Percentiles rank a stretch among this genome's conserved stretches.
phyloP scores from a whole-genome alignment of 2,888 invertebrate species.

The Drosophila heteroneura region DNA sequence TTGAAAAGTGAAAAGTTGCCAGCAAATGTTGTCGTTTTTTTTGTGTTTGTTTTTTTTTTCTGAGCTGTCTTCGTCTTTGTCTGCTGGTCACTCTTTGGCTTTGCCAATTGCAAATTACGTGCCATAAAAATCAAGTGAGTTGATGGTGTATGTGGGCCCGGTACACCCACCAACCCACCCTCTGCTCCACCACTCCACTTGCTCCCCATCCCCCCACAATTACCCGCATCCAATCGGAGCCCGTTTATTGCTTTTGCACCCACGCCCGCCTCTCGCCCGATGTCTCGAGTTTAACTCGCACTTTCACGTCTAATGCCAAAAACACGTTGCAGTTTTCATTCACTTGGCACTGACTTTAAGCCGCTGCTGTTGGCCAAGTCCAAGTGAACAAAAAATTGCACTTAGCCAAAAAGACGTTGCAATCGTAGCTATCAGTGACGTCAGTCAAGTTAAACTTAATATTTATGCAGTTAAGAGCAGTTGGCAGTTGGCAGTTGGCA shows the following conservation, averaged over 20 bases:
- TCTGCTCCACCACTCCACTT: neutral
- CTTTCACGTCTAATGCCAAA: slow-evolving; percentile 83
- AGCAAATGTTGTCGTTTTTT: slow-evolving; percentile 50
- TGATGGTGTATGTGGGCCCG: slow-evolving; percentile 66
- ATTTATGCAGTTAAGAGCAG: neutral
- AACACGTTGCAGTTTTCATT: slow-evolving; percentile 81
- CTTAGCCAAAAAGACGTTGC: slow-evolving; percentile 20
- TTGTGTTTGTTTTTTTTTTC: neutral
- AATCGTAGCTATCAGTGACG: slow-evolving; percentile 67
- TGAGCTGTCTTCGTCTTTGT: slow-evolving; percentile 26
- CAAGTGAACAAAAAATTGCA: slow-evolving; percentile 68
- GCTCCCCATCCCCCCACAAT: neutral
- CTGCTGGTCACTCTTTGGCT: slow-evolving; percentile 53
- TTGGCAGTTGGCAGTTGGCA: slow-evolving; percentile 10
- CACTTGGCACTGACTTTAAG: slow-evolving; percentile 80
- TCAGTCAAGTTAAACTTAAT: slow-evolving; percentile 40
- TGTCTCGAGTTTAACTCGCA: slow-evolving; percentile 68
- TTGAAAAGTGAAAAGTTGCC: slow-evolving; percentile 84
- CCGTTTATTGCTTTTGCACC: slow-evolving; percentile 30
- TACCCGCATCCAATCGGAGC: slow-evolving; percentile 1
- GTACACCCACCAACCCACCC: slow-evolving; percentile 1
- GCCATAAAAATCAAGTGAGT: slow-evolving; percentile 73
- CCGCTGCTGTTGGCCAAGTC: slow-evolving; percentile 77
- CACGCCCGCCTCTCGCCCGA: slow-evolving; percentile 30
- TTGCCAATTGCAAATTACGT: slow-evolving; percentile 80